A percentile compares a stretch with the other conserved stretches of the same genome.
These are phyloP conservation scores for Pristionchus fissidentatus DNA, from an alignment of 2,888 invertebrate genomes.

Conservation along the genomic window DNA sequence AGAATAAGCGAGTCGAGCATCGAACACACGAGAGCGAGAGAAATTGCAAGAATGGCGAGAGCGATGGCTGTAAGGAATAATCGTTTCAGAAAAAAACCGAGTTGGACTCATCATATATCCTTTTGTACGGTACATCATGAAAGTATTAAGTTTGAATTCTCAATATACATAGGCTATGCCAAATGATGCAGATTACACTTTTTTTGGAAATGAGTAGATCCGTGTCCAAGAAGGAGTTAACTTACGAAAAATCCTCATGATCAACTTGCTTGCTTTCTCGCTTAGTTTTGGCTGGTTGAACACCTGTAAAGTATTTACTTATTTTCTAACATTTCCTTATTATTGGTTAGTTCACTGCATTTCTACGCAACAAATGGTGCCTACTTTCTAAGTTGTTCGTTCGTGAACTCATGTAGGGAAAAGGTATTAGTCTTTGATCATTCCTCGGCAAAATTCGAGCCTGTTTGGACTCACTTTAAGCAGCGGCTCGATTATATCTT, in stretches of 20 bases:
- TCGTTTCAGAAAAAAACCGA: no score
- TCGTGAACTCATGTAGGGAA: no score
- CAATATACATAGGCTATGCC: no score
- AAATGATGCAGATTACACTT: no score
- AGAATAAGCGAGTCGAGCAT: conserved; percentile 56
- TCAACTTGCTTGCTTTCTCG: conserved; percentile 28
- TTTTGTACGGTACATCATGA: no score
- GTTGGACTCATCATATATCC: no score
- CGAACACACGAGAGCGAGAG: conserved; percentile 55
- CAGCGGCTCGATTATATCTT: conserved; percentile 57
- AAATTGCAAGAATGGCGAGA: conserved; percentile 53
- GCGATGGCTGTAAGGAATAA: conserved; percentile 51
- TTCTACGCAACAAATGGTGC: no score
- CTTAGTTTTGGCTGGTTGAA: conserved; percentile 1
- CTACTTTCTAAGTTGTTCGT: no score
- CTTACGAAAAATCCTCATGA: conserved; percentile 61
- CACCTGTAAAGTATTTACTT: conserved; percentile 14
- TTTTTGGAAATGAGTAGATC: not conserved
- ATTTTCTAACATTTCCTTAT: conserved; percentile 49
- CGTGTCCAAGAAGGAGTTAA: not conserved
- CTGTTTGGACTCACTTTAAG: conserved; percentile 1
- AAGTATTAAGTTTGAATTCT: no score
- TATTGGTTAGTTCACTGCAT: no score
- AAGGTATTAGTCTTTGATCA: not conserved
- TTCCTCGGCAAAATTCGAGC: not conserved